Conservation (phyloP, 2,888 invertebrate species). For the Nycteola revayana region DNA sequence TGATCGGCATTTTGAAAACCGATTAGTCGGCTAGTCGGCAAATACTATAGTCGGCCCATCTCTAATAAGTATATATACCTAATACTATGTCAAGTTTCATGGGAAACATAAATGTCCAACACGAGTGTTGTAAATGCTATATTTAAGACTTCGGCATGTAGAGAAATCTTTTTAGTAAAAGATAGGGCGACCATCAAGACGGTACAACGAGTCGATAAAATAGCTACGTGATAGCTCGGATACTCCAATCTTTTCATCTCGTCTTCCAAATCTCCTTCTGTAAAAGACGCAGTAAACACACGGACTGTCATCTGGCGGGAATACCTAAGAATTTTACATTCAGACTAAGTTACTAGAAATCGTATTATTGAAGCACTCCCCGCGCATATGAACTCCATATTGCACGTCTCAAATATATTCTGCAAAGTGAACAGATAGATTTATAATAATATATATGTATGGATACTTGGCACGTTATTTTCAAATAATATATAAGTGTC, state of each 20-base stretch:
- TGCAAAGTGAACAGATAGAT: slow-evolving; percentile 39
- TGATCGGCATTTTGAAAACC: no score
- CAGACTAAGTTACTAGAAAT: slow-evolving; percentile 62
- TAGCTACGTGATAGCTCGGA: slow-evolving; percentile 68
- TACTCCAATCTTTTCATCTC: slow-evolving; percentile 69
- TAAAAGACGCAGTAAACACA: slow-evolving; percentile 57
- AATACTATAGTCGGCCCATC: no score
- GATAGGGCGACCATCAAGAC: slow-evolving; percentile 44
- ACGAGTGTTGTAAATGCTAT: slow-evolving; percentile 12
- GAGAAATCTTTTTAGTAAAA: slow-evolving; percentile 32
- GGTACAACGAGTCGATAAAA: slow-evolving; percentile 62
- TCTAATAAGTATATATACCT: no score
- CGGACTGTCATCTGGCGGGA: slow-evolving; percentile 63
- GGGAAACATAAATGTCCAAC: no score
- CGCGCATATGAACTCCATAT: slow-evolving; percentile 42
- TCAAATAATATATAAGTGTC: no score
- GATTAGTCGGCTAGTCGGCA: no score
- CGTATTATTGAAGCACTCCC: slow-evolving; percentile 62
- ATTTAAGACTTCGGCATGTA: slow-evolving; percentile 27
- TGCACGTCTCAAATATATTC: slow-evolving; percentile 34
- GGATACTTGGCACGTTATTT: no score
- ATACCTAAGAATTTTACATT: slow-evolving; percentile 65
- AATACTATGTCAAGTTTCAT: no score
- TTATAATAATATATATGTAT: slow-evolving; percentile 8
- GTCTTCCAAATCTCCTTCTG: slow-evolving; percentile 40